Evolutionary conservation across 2,888 invertebrate species (phyloP).

Genomic region (Charanyca ferruginea): DNA sequence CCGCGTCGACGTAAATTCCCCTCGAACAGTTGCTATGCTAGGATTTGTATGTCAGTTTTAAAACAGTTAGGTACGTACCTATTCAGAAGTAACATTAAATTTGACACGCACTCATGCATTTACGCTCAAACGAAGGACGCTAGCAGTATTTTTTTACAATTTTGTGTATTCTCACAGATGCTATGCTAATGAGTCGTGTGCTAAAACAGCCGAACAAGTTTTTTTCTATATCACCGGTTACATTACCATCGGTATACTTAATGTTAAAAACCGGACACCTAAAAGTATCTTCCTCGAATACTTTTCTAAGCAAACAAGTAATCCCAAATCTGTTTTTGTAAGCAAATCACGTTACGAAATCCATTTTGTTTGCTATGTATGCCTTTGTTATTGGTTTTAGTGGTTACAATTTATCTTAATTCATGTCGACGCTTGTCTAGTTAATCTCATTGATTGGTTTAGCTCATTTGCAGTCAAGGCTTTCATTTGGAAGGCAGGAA

Average conservation of each 20-base stretch:
- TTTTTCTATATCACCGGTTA: constrained; percentile 39
- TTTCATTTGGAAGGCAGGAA: constrained; percentile 33
- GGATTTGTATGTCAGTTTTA: constrained; percentile 53
- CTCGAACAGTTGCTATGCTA: constrained; percentile 33
- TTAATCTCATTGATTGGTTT: constrained; percentile 58
- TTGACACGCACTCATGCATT: constrained; percentile 51
- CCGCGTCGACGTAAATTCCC: constrained; percentile 36
- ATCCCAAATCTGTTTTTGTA: constrained; percentile 14
- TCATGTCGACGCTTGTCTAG: constrained; percentile 50
- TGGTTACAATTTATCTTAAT: constrained; percentile 56
- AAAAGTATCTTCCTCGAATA: constrained; percentile 27
- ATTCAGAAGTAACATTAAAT: constrained; percentile 44
- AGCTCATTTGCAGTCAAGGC: constrained; percentile 36
- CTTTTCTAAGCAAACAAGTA: background rate
- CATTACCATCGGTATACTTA: constrained; percentile 26
- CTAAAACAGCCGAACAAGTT: constrained; percentile 42
- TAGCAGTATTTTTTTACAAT: constrained; percentile 34
- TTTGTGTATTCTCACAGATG: constrained; percentile 47
- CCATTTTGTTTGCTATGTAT: constrained; percentile 44
- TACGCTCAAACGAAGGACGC: constrained; percentile 42
- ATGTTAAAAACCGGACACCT: constrained; percentile 39
- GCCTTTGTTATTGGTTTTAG: constrained; percentile 43
- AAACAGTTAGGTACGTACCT: constrained; percentile 40
- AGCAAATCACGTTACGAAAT: constrained; percentile 42
- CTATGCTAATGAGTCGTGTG: constrained; percentile 61